Evolutionary conservation across 2,888 invertebrate genomes (phyloP), one percentile per base, ranked within the genome.

Genomic region (Caenorhabditis sp.): DNA sequence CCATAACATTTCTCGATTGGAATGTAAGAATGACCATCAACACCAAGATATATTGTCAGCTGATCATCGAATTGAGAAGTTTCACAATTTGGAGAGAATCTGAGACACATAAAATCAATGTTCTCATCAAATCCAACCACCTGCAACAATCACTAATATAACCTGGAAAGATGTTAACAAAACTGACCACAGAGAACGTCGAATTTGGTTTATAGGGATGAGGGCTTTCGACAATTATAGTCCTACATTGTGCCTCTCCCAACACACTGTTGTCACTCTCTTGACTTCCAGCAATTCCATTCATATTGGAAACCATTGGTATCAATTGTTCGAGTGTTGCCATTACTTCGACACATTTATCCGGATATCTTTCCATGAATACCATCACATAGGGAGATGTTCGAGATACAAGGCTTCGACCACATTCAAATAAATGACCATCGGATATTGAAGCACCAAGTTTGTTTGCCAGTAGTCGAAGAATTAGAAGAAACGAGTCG

Each of bases 21-120:
- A 21, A 89, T 89, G 58, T 80, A 81, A 23, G 72, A 69, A 23
- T 80, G 70, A 43, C 74, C 62, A 21, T 80, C 78, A 4, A 81
- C 63, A 27, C 75, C 81, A 53, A 90, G 88, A 53, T 88, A 90
- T 53, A 91, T 86, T 83, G 90, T 90, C 1, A 91, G 88, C 19
- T 93, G 92, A 89, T 97, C 97, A 89, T 97, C 97, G 0, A 92
- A 89, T 95, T 97, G 1, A 93, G 93, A 0, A 8, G 81, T 81
- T 50, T 77, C 71, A 50, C 74, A 72, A 4, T 69, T 66, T 6
- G 76, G 62, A 1, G 96, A 96, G 89, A 97, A 96, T 89, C 97
- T 95, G 5, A 97, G 89, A 17, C 93, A 93, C 87, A 97, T 91
- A 94, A 96, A 96, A 78, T 93, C 93, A 0, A 97, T 94, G 78